Evolutionary conservation across 2,113 vertebrate species (phyloP).

Genomic region (Emydura subglobosa): DNA sequence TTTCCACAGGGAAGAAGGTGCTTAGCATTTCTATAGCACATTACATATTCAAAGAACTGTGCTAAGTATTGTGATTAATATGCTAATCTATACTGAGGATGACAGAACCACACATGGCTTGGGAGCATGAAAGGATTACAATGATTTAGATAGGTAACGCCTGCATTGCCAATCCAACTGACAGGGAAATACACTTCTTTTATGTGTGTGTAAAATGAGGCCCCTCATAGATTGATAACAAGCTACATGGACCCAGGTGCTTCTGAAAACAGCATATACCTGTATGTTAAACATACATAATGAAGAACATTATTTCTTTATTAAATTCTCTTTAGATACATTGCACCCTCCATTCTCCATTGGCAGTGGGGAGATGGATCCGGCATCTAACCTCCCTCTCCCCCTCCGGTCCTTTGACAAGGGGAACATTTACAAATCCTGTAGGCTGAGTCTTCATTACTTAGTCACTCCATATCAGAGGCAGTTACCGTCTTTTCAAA

Average conservation of each 20-base stretch:
- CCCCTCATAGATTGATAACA: constrained; percentile 2
- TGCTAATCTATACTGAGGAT: background rate
- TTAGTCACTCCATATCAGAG: constrained; percentile 43
- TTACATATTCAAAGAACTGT: background rate
- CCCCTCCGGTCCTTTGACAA: constrained; percentile 57
- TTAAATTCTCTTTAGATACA: background rate
- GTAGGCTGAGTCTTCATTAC: background rate
- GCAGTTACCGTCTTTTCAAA: constrained; percentile 2
- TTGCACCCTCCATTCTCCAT: constrained; percentile 16
- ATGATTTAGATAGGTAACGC: background rate
- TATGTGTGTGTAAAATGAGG: background rate
- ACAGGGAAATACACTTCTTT: background rate
- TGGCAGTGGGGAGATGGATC: constrained; percentile 28
- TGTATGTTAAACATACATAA: constrained; percentile 24
- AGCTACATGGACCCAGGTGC: constrained; percentile 1
- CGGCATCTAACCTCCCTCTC: constrained; percentile 39
- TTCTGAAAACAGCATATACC: constrained; percentile 19
- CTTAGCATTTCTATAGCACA: background rate
- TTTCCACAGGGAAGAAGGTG: background rate
- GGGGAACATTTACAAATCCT: background rate
- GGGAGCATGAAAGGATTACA: no score
- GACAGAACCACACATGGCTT: background rate
- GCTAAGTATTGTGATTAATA: background rate
- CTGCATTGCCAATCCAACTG: background rate
- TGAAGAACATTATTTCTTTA: constrained; percentile 56